phyloP scores from a whole-genome alignment of 2,888 invertebrate genomes.

The Melipona beecheii region DNA sequence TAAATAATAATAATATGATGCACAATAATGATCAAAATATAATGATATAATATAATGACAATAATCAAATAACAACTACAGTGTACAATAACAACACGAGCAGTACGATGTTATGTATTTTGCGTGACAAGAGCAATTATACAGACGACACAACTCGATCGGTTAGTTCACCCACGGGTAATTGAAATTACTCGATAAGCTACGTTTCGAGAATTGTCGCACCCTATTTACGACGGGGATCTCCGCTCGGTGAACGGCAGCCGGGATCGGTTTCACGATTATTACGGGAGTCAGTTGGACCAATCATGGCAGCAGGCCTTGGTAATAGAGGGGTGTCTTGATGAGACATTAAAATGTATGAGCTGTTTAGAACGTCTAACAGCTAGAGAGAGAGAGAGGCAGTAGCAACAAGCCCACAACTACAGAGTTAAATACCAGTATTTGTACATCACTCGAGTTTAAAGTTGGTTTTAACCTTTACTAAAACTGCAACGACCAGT shows the following conservation, averaged over 20 bases:
- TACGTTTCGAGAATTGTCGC: too few relatives aligned
- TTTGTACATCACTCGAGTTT: background rate
- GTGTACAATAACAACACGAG: too few relatives aligned
- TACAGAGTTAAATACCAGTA: background rate
- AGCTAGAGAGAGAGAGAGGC: background rate
- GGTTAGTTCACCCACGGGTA: too few relatives aligned
- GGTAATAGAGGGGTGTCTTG: constrained; percentile 45
- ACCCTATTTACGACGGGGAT: constrained; percentile 15
- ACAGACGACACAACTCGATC: too few relatives aligned
- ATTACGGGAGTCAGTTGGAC: constrained; percentile 25
- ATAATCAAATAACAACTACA: too few relatives aligned
- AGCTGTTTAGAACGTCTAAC: constrained; percentile 41
- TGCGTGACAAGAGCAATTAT: too few relatives aligned
- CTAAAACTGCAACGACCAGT: background rate
- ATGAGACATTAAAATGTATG: constrained; percentile 59
- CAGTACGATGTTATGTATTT: too few relatives aligned
- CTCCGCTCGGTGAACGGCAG: constrained; percentile 5
- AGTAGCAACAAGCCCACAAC: too few relatives aligned
- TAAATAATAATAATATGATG: too few relatives aligned
- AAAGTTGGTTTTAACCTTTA: background rate
- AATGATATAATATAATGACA: too few relatives aligned
- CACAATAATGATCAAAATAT: too few relatives aligned
- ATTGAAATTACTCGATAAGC: too few relatives aligned
- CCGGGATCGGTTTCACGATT: constrained; percentile 41
- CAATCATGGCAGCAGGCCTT: constrained; percentile 21